phyloP scores from a whole-genome alignment of 2,797 vertebrate genomes.

The Tachyglossus aculeatus region DNA sequence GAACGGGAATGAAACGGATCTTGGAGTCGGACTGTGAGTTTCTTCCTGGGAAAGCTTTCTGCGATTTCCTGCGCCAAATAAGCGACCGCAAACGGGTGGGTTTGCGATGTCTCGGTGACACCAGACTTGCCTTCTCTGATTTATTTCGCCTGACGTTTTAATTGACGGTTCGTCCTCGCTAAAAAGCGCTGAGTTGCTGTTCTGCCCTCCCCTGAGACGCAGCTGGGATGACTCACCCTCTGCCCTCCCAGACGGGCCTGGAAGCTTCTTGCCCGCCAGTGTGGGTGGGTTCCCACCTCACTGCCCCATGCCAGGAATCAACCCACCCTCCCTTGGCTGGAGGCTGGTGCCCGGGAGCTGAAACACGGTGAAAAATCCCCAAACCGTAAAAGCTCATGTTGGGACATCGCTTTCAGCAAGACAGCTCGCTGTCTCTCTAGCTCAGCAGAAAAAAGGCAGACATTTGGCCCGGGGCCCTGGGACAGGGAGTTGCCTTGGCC shows the following conservation, averaged over 20 bases:
- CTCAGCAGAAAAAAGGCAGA: conserved; percentile 40
- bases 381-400: conserved; percentile 56
- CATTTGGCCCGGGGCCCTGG: neutral
- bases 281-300: conserved; percentile 61
- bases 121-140: conserved; percentile 42
- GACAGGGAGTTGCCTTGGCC: conserved; percentile 20
- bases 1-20: too few species aligned
- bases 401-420: conserved; percentile 36
- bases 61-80: too few species aligned
- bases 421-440: conserved; percentile 59
- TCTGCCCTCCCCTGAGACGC: too few species aligned
- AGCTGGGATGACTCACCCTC: conserved; percentile 51
- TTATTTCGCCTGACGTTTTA: conserved; percentile 18
- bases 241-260: conserved; percentile 20
- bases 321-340: conserved; percentile 60
- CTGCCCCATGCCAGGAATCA: conserved; percentile 63
- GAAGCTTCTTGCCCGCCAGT: conserved; percentile 47
- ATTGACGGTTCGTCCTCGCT: conserved; percentile 30
- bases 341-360: conserved; percentile 52
- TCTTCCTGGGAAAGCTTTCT: too few species aligned
- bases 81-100: conserved; percentile 46
- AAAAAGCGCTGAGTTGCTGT: conserved; percentile 19
- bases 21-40: too few species aligned
- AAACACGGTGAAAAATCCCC: conserved; percentile 48
- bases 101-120: conserved; percentile 36